Base-by-base conservation (phyloP, 2,113 vertebrate species). In the Dasyurus viverrinus region DNA sequence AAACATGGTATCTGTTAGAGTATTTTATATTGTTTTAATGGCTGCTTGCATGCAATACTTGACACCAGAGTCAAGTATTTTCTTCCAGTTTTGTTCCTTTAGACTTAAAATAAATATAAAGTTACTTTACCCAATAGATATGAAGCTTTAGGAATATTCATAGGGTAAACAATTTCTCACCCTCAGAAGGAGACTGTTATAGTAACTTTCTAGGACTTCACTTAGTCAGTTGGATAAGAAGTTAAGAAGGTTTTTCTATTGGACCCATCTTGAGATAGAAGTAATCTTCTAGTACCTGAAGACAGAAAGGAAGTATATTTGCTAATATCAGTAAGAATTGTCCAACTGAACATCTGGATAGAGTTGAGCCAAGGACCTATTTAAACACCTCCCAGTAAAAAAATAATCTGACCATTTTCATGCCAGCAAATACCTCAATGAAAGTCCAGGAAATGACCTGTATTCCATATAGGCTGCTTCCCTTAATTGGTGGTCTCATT, bases 1-100 rank as follows among this genome's bases (percentile, higher is more conserved):
- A 84, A 84, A 42, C 2, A 42, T 84, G 11, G 6, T 68, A 0
- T 95, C 90, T 90, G 91, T 91, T 90, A 96, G 93, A 91, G 46
- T 93, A 55, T 84, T 95, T 94, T 91, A 91, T 92, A 89, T 27
- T 96, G 93, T 94, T 93, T 52, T 54, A 23, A 57, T 92, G 91
- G 60, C 50, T 48, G 53, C 91, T 95, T 23, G 16, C 53, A 94
- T 23, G 16, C 55, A 50, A 92, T 94, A 53, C 47, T 91, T 93
- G 8, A 95, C 91, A 93, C 89, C 89, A 84, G 90, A 91, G 95
- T 94, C 89, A 94, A 92, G 57, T 92, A 26, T 89, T 95, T 89
- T 42, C 47, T 96, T 96, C 93, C 54, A 95, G 95, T 53, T 97
- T 91, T 95, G 89, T 96, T 89, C 92, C 95, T 97, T 96, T 46